Base-by-base conservation (phyloP, 1,140 invertebrate species). In the Andricus grossulariae region DNA sequence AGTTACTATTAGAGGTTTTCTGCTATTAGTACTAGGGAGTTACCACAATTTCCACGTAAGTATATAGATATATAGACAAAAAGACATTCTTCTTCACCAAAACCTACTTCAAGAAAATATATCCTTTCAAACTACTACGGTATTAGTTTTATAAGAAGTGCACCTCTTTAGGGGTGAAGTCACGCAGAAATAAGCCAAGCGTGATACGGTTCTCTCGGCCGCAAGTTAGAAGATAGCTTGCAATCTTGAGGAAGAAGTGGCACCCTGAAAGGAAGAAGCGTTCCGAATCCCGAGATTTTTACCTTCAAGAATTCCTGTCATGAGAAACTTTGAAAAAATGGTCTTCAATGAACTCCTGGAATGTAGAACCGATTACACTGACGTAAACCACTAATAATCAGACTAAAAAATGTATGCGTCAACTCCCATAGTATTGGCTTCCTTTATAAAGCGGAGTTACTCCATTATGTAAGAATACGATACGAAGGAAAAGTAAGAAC, bases 401-500 rank as follows among this genome's bases (percentile, higher is more conserved):
- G 10, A 11, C 39, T 45, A 45, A 45, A 45, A 45, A 45, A 45
- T 45, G 0, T 11, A 5, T 45, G 39, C 39, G 10, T 45, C 39
- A 45, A 45, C 39, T 45, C 8, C 39, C 39, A 45, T 45, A 45
- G 10, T 45, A 45, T 45, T 11, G 0, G 10, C 39, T 45, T 45
- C 39, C 25, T 32, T 32, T 45, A 45, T 10, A 54, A 10, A 54
- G 52, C n/a, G 11, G 18, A 18, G 16, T 18, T 54, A 0, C n/a
- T 19, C 52, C 21, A 55, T 55, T 19, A 55, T 55, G 3, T 19
- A 55, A 19, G 54, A 19, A 79, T 75, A 80, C 66, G 81, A 82
- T 76, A 81, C 80, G 76, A 57, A 75, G 15, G 76, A 73, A 75
- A 73, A 74, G 76, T 25, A 51, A 54, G 78, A 80, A 79, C 81